Evolutionary conservation across 1,140 invertebrate species (phyloP), one percentile per base, ranked within the genome.

Genomic region (Gryllus bimaculatus): DNA sequence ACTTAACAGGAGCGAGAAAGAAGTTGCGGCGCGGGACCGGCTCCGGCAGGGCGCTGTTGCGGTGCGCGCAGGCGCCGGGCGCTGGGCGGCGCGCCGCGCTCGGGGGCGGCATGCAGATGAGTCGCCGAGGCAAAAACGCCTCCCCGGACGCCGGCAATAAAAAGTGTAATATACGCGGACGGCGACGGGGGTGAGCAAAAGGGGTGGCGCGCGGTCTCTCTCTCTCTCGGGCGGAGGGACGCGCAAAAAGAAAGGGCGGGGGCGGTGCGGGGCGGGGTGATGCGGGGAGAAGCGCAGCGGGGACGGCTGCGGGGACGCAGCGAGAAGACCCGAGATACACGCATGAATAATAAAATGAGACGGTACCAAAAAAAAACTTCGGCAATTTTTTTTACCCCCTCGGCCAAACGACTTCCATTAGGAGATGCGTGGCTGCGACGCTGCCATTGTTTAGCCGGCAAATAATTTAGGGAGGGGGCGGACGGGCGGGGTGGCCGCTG

Each of bases 261-360:
- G 12, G 78, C 15, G 21, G 74, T 48, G 21, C 21, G 49, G 15
- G 8, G 47, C 47, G 39, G 21, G 26, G 26, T 39, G 26, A 39
- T 39, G 26, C 26, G 26, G 26, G 26, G 26, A 39, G 26, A 39
- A 39, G 1, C 26, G 26, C n/a, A n/a, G n/a, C 39, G 18, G 8
- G 73, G 74, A 66, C 47, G 80, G 80, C 78, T n/a, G n/a, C 79
- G 78, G 75, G 21, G 73, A 78, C 39, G 78, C 47, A 47, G 6
- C 75, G 79, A 80, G 49, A 74, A 48, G 73, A 77, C 39, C 26
- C 49, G 79, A 81, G 80, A 81, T 81, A 81, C 80, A 78, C 80
- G 74, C 80, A 81, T 81, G 80, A 81, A 81, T 81, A 81, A 81
- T 81, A 81, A 81, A 79, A 79, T 20, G 78, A 79, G 78, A 74